Conservation (phyloP, 2,888 invertebrate species). For the Nomada hirtipes region DNA sequence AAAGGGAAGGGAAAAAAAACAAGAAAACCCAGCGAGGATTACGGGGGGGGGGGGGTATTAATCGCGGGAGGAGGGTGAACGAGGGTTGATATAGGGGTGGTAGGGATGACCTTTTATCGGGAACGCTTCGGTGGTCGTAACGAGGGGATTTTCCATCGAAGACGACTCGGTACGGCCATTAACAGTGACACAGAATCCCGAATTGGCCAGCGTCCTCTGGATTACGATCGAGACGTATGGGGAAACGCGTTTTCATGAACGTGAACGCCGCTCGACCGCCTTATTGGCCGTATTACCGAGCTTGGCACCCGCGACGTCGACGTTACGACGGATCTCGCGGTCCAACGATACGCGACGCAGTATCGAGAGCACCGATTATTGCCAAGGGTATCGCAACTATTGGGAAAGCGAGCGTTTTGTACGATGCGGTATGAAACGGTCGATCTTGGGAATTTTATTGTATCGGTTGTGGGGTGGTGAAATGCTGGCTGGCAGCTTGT, state of each 20-base stretch:
- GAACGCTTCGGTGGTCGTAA: conserved; percentile 18
- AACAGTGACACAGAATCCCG: conserved; percentile 41
- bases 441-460: no score
- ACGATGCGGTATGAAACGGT: no score
- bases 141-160: conserved; percentile 46
- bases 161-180: conserved; percentile 43
- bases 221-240: conserved; percentile 46
- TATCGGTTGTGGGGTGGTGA: no score
- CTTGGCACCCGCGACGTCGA: not conserved
- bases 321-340: not conserved
- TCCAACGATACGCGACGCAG: not conserved
- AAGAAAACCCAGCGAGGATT: conserved; percentile 7
- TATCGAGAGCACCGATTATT: not conserved
- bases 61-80: conserved; percentile 10
- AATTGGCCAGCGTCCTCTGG: conserved; percentile 39
- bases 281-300: conserved; percentile 24
- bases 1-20: not conserved
- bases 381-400: not conserved
- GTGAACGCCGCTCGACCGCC: conserved; percentile 35
- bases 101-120: conserved; percentile 14
- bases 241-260: conserved; percentile 15
- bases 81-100: conserved; percentile 5
- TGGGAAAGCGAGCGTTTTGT: no score
- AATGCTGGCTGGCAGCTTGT: no score
- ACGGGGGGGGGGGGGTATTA: conserved; percentile 27